Percentiles rank a stretch among this genome's conserved stretches.
Conservation (phyloP, 2,113 vertebrate species). For the Xiphophorus maculatus region DNA sequence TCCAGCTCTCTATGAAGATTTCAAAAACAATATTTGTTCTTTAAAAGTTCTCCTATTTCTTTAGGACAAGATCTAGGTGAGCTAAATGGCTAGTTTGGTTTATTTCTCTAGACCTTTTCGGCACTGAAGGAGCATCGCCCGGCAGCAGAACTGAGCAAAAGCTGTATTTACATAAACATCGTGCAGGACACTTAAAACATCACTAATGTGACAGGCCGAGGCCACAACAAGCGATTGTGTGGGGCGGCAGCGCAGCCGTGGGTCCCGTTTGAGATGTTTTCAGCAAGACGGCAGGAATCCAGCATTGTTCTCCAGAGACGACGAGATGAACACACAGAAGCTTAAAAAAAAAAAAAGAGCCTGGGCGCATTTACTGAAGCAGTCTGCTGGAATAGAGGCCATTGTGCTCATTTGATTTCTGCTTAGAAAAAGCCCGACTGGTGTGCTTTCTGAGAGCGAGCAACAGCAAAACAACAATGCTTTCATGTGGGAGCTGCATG, state of each 20-base stretch:
- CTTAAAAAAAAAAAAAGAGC: conserved; percentile 73
- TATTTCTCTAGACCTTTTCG: conserved; percentile 7
- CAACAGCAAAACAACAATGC: conserved; percentile 49
- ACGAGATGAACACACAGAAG: conserved; percentile 65
- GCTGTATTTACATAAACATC: conserved; percentile 56
- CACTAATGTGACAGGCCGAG: conserved; percentile 62
- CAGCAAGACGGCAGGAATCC: conserved; percentile 80
- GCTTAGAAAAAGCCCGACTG: conserved; percentile 78
- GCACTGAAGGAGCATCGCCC: conserved; percentile 17
- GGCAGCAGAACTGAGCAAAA: conserved; percentile 19
- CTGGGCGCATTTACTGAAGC: conserved; percentile 66
- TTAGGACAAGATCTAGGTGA: background rate
- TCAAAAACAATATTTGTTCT: background rate
- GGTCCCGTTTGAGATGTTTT: conserved; percentile 80
- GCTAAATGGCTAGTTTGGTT: background rate
- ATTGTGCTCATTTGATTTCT: conserved; percentile 83
- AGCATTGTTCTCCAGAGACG: conserved; percentile 76
- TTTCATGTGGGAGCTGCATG: conserved; percentile 43
- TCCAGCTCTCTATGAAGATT: conserved; percentile 96
- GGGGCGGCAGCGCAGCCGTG: conserved; percentile 65
- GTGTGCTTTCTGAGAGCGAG: conserved; percentile 76
- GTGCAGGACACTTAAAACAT: conserved; percentile 54
- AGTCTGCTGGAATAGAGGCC: conserved; percentile 69
- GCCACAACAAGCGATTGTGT: conserved; percentile 71
- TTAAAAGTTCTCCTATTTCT: background rate